These are phyloP conservation scores for Rhadinocentrus ornatus DNA, from an alignment of 2,797 vertebrate genomes.

Conservation along the genomic window DNA sequence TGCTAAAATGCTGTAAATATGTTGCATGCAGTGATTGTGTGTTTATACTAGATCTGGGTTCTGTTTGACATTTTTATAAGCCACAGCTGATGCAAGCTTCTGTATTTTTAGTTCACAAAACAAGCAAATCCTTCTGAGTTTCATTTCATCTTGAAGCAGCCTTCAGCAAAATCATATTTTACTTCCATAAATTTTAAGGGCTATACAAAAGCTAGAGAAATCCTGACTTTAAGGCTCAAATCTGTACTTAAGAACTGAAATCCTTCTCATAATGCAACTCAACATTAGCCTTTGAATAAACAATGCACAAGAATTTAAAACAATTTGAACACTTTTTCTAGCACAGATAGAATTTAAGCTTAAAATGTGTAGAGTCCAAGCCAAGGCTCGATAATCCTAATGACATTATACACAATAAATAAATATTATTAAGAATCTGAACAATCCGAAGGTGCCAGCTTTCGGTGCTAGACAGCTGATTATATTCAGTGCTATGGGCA, in stretches of 20 bases:
- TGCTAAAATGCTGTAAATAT: constrained; percentile 23
- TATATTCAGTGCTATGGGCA: neutral
- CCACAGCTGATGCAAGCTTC: neutral
- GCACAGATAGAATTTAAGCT: too few species aligned
- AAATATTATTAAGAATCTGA: neutral
- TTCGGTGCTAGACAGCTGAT: neutral
- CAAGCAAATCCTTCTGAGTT: neutral
- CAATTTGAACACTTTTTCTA: too few species aligned
- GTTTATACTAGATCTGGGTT: constrained; percentile 3
- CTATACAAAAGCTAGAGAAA: neutral
- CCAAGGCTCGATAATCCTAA: too few species aligned
- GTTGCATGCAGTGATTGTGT: constrained; percentile 23
- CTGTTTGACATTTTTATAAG: neutral
- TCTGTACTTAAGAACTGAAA: neutral
- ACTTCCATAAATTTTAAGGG: neutral
- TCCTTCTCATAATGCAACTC: neutral
- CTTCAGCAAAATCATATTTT: neutral
- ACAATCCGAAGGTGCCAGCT: neutral
- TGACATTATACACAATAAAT: too few species aligned
- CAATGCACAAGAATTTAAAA: too few species aligned
- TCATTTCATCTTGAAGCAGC: neutral
- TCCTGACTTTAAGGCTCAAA: neutral
- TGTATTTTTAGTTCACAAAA: neutral
- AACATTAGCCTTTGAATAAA: neutral
- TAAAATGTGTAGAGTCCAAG: too few species aligned